Evolutionary conservation across 2,888 invertebrate species (phyloP).

Genomic region (Agrilus cyanescens): DNA sequence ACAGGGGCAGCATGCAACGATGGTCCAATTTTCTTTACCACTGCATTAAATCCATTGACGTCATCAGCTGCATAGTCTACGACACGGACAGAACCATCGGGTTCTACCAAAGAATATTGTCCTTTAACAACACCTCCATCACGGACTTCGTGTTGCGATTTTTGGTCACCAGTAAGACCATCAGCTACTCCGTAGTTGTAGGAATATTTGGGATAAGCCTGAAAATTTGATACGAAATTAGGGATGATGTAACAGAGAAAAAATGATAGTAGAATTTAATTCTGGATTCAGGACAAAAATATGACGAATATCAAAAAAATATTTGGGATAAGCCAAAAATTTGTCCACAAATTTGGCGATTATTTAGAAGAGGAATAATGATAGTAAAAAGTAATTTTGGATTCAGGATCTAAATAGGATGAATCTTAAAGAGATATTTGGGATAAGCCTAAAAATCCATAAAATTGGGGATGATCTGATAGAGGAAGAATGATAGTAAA

Average conservation of each 20-base stretch:
- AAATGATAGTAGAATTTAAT: too few relatives aligned
- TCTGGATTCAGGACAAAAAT: too few relatives aligned
- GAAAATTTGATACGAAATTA: slow-evolving; percentile 12
- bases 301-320: too few relatives aligned
- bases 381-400: too few relatives aligned
- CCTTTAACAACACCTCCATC: slow-evolving; percentile 48
- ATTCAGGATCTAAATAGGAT: too few relatives aligned
- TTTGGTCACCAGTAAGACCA: slow-evolving; percentile 49
- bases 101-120: slow-evolving; percentile 33
- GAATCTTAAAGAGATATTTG: slow-evolving; percentile 44
- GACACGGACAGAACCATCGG: slow-evolving; percentile 35
- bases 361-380: too few relatives aligned
- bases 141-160: slow-evolving; percentile 46
- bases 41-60: slow-evolving; percentile 27
- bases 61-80: slow-evolving; percentile 26
- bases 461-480: too few relatives aligned
- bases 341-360: too few relatives aligned
- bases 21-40: slow-evolving; percentile 28
- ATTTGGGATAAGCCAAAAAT: too few relatives aligned
- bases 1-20: slow-evolving; percentile 15
- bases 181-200: slow-evolving; percentile 50
- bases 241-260: too few relatives aligned
- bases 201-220: slow-evolving; percentile 47
- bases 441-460: slow-evolving; percentile 23
- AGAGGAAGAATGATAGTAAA: too few relatives aligned